Base-by-base conservation (phyloP, 2,888 invertebrate species). In the Dusona sp. region DNA sequence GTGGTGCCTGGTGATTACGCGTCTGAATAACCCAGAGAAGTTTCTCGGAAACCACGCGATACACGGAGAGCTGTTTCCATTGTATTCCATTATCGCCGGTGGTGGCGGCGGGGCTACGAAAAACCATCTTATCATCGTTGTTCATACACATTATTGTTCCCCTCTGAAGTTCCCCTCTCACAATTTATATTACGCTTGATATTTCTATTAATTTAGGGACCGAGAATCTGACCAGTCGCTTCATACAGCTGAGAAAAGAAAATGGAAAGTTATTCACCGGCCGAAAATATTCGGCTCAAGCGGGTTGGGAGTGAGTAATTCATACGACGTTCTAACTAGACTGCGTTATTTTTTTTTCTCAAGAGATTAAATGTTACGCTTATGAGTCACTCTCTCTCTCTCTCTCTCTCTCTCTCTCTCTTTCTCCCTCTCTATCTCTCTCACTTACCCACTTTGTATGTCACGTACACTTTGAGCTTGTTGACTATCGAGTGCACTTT, bases 241-340 rank as follows among this genome's bases (percentile, higher is more conserved):
- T 92, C 84, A 92, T 92, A 85, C 92, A 92, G 89, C 89, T 92
- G 57, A 89, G 91, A 83, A 91, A 91, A 88, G 92, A 92, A 88
- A 92, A 92, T 88, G 91, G 91, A 86, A 92, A 91, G 87, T 89
- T 93, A 84, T 92, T 92, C 89, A 92, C 92, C 68, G 92, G 92
- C 38, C 90, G 92, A 85, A 93, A 92, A 90, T 92, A 92, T 88
- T 92, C 92, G 42, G 92, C 92, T 9, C 92, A 91, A 65, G 90
- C 90, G 79, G 90, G 91, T 45, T 90, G 90, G 91, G 91, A 91
- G 90, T 90, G 83, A 90, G 90, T 90, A 90, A 75, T 36, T 0
- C 16, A 51, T 29, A 51, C 6, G 42, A 51, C 22, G 2, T 38
- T n/a, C 22, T 25, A 22, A 64, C 36, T 29, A n/a, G 25, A 64